Conservation (phyloP, 1,140 invertebrate species). For the Tetramorium alpestre region DNA sequence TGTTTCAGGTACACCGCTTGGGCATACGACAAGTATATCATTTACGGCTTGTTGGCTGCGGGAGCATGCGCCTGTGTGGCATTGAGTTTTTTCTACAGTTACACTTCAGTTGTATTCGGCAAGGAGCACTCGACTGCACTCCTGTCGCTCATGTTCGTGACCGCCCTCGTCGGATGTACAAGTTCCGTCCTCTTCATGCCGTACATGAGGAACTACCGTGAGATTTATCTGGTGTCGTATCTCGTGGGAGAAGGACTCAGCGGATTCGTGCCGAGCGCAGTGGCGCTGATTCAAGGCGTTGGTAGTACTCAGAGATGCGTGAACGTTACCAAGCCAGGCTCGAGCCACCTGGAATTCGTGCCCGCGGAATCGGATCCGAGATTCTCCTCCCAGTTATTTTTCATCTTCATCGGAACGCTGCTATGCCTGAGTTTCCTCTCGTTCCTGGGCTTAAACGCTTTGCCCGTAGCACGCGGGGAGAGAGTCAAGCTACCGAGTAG, state of each 20-base stretch:
- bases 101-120: conserved; percentile 87
- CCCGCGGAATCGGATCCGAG: conserved; percentile 85
- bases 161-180: conserved; percentile 95
- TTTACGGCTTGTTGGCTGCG: conserved; percentile 89
- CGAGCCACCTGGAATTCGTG: conserved; percentile 68
- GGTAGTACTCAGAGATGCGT: conserved; percentile 88
- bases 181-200: conserved; percentile 97
- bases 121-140: conserved; percentile 90
- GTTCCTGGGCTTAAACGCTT: conserved; percentile 86
- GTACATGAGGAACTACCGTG: conserved; percentile 94
- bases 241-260: conserved; percentile 93
- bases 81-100: conserved; percentile 91
- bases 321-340: conserved; percentile 74
- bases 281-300: conserved; percentile 94
- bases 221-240: conserved; percentile 90
- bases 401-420: conserved; percentile 89
- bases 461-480: conserved; percentile 77
- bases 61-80: conserved; percentile 89
- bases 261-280: conserved; percentile 94
- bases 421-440: conserved; percentile 87
- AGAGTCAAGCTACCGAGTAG: conserved; percentile 79
- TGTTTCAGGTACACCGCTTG: conserved; percentile 80
- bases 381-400: conserved; percentile 89
- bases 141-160: conserved; percentile 91
- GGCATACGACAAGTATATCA: conserved; percentile 83